Evolutionary conservation across 2,113 vertebrate species (phyloP), one percentile per base, ranked within the genome.

Genomic region (Neolamprologus toae): DNA sequence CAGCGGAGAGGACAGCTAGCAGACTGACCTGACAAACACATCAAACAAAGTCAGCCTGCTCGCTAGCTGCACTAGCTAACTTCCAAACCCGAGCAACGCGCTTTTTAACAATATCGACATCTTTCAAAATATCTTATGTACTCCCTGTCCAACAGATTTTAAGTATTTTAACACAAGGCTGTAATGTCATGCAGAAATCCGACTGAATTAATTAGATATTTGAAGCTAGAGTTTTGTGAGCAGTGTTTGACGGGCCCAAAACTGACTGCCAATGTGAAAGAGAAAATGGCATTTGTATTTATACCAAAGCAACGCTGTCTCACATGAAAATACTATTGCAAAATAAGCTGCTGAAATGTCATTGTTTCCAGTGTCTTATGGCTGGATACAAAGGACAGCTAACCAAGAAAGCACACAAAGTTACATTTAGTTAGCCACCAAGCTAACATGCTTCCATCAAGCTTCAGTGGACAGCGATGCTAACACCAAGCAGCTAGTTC

Each of bases 11-110:
- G 91, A 84, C 90, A 87, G 91, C 73, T 76, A 90, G 89, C 89
- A 57, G 83, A 81, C 88, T 87, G 93, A 94, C 91, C 94, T 94
- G 95, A 94, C 94, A 93, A 94, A 95, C 93, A 94, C 93, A 91
- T 93, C 95, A 95, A 95, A 95, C 94, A 95, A 95, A 94, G 94
- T 94, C 91, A 84, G 92, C 17, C 89, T 82, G 68, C 86, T 86
- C 17, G 81, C 45, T 82, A 88, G 90, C 92, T 45, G 4, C 14
- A 23, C 82, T 23, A 23, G 89, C 91, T 90, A 84, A 87, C 90
- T 90, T 79, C 71, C 66, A 87, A 91, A 86, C 19, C 80, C 54
- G 10, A 6, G 17, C 51, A 87, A 26, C 19, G 16, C 35, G 42
- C 35, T 4, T 35, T 73, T 53, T 17, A 81, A 40, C 76, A 59